Percentiles rank a stretch among this genome's conserved stretches.
Evolutionary conservation across 2,113 vertebrate species (phyloP).

Genomic region (Alethe castanea): DNA sequence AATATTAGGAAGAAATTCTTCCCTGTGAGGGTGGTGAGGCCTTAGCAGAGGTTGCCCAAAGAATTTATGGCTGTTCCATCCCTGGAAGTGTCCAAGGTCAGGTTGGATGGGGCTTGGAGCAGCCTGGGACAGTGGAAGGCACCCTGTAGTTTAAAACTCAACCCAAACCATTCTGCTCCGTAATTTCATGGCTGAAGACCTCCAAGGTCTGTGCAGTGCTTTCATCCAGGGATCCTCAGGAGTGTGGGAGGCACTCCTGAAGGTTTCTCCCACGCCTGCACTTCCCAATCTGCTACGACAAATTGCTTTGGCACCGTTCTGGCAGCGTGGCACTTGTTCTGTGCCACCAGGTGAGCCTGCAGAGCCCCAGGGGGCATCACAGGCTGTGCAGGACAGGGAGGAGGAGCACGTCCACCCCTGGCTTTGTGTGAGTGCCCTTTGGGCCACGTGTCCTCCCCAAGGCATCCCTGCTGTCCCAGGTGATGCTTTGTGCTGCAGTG

Average conservation of each 20-base stretch:
- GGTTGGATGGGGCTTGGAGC: background rate
- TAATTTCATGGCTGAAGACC: background rate
- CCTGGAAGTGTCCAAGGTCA: background rate
- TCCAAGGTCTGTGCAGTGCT: background rate
- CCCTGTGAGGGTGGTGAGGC: background rate
- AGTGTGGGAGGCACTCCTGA: background rate
- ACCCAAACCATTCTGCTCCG: background rate
- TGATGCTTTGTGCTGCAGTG: background rate
- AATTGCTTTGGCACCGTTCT: background rate
- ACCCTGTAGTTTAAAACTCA: background rate
- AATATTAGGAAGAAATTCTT: background rate
- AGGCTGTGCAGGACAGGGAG: background rate
- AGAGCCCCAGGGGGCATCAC: background rate
- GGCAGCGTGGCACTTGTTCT: accelerated
- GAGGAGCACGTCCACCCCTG: accelerated
- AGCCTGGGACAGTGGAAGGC: accelerated
- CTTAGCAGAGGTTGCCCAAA: background rate
- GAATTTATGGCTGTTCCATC: background rate
- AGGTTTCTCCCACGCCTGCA: background rate
- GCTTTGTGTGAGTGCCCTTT: accelerated
- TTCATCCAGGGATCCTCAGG: background rate
- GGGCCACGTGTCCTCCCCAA: background rate
- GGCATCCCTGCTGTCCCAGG: background rate
- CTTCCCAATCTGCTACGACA: background rate
- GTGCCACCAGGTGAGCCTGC: accelerated